Percentiles rank a stretch among this genome's conserved stretches.
Conservation (phyloP, 2,888 invertebrate genomes). For the Hypselothyrea guttata region DNA sequence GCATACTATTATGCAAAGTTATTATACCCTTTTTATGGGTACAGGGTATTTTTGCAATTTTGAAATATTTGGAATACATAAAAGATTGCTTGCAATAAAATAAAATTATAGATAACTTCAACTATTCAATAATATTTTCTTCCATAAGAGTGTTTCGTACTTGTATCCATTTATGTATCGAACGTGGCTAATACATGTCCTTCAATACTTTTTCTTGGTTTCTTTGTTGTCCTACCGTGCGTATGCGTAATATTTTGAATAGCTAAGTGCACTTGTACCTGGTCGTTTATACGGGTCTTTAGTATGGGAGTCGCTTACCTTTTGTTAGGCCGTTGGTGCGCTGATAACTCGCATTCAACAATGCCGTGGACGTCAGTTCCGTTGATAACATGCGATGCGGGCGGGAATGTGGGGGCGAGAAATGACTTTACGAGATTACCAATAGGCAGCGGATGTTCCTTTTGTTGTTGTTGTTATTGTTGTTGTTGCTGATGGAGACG, state of each 20-base stretch:
- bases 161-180: no score
- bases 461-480: constrained; percentile 17
- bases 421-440: constrained; percentile 51
- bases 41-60: no score
- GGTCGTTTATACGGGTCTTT: not conserved
- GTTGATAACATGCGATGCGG: constrained; percentile 81
- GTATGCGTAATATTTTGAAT: constrained; percentile 45
- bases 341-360: constrained; percentile 73
- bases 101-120: no score
- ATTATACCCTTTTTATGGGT: no score
- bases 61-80: no score
- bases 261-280: constrained; percentile 15
- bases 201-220: no score
- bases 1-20: no score
- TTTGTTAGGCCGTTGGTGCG: constrained; percentile 70
- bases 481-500: constrained; percentile 21
- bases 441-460: constrained; percentile 41
- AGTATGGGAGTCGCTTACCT: constrained; percentile 54
- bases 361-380: constrained; percentile 80
- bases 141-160: no score
- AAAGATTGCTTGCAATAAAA: no score
- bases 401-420: constrained; percentile 26
- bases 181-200: no score
- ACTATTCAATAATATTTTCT: no score
- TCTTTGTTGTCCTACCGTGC: constrained; percentile 25